Percentiles rank a stretch among this genome's conserved stretches.
Conservation (phyloP, 2,888 invertebrate species). For the Stegophylla sp. region DNA sequence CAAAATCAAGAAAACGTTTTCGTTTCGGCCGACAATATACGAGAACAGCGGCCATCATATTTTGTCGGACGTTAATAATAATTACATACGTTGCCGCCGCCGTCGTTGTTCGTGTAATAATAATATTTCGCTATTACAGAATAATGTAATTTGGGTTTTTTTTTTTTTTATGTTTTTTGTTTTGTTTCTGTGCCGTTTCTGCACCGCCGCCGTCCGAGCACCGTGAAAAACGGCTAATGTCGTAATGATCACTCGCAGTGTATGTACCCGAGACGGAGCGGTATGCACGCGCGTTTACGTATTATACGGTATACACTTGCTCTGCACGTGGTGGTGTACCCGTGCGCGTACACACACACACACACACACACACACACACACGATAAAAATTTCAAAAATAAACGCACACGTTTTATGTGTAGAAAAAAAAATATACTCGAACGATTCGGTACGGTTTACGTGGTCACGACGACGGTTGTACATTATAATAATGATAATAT, state of each 20-base stretch:
- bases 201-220: background rate
- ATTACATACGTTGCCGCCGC: conserved; percentile 7
- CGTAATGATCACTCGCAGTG: conserved; percentile 11
- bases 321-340: no score
- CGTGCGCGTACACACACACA: background rate
- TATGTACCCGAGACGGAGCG: no score
- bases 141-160: background rate
- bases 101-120: background rate
- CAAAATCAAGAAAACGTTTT: background rate
- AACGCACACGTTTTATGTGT: background rate
- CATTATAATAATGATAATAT: background rate
- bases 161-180: background rate
- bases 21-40: conserved; percentile 1
- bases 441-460: conserved; percentile 17
- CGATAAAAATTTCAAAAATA: background rate
- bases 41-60: background rate
- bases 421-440: no score
- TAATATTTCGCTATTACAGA: conserved; percentile 17
- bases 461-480: conserved; percentile 17
- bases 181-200: conserved; percentile 16
- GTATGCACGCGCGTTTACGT: no score
- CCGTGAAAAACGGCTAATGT: conserved; percentile 7
- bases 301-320: no score
- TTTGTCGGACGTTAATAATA: conserved; percentile 4
- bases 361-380: background rate